A percentile compares a stretch with the other conserved stretches of the same genome.
phyloP scores from a whole-genome alignment of 2,888 invertebrate genomes.

The Conus canariensis region DNA sequence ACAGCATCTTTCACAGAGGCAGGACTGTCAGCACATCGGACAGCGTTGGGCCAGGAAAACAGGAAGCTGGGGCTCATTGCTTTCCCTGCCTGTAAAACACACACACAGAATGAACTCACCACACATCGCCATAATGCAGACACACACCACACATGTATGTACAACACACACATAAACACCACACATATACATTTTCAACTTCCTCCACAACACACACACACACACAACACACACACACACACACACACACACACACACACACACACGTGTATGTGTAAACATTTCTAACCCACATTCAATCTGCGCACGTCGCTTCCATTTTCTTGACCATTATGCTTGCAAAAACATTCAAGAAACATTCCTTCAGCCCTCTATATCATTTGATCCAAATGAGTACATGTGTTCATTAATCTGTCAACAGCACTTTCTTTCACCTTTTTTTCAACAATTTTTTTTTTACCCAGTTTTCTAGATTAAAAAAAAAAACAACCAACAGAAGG shows the following conservation, averaged over 20 bases:
- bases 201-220: not conserved
- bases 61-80: conserved; percentile 74
- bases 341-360: too few species aligned
- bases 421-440: too few species aligned
- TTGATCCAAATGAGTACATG: too few species aligned
- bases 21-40: conserved; percentile 45
- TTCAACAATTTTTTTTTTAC: too few species aligned
- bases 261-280: too few species aligned
- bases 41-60: conserved; percentile 77
- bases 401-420: too few species aligned
- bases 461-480: too few species aligned
- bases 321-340: too few species aligned
- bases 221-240: not conserved
- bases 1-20: conserved; percentile 2
- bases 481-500: too few species aligned
- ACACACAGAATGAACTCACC: not conserved
- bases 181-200: not conserved
- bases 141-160: not conserved
- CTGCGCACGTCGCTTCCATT: too few species aligned
- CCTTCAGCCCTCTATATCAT: too few species aligned
- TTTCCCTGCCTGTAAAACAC: conserved; percentile 70
- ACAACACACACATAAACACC: not conserved
- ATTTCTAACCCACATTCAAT: too few species aligned
- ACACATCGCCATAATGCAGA: not conserved
- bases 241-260: not conserved